phyloP scores from a whole-genome alignment of 92 coral and sea anemone species.

The Pocillopora meandrina region DNA sequence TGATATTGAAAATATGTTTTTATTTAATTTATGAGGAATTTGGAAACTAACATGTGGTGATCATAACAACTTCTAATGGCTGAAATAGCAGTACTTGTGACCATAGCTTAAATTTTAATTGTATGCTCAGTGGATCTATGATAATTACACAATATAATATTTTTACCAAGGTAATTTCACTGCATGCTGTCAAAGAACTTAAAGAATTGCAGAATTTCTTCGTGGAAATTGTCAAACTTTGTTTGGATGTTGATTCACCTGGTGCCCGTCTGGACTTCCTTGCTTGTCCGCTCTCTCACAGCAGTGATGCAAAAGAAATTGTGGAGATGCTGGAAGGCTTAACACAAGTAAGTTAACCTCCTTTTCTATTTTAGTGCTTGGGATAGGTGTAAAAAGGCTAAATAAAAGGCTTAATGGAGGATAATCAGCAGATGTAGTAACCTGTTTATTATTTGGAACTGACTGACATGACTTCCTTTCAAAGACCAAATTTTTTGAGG shows the following conservation, averaged over 20 bases:
- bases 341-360: constrained; percentile 6
- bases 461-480: too few species aligned
- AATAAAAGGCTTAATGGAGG: too few species aligned
- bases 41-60: not conserved
- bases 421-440: too few species aligned
- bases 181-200: constrained; percentile 81
- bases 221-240: constrained; percentile 72
- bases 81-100: too few species aligned
- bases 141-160: not conserved
- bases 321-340: constrained; percentile 75
- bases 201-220: constrained; percentile 83
- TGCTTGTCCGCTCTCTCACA: constrained; percentile 85
- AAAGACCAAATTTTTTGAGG: too few species aligned
- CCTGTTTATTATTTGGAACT: too few species aligned
- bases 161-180: constrained; percentile 69
- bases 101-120: too few species aligned
- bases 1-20: not conserved
- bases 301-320: constrained; percentile 76
- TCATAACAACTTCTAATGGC: too few species aligned
- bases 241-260: constrained; percentile 77
- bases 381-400: too few species aligned
- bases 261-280: constrained; percentile 88
- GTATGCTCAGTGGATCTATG: too few species aligned
- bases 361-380: not conserved
- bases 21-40: not conserved